These are phyloP conservation scores for Ethmia dodecea DNA, from an alignment of 2,888 invertebrate species.

Conservation along the genomic window DNA sequence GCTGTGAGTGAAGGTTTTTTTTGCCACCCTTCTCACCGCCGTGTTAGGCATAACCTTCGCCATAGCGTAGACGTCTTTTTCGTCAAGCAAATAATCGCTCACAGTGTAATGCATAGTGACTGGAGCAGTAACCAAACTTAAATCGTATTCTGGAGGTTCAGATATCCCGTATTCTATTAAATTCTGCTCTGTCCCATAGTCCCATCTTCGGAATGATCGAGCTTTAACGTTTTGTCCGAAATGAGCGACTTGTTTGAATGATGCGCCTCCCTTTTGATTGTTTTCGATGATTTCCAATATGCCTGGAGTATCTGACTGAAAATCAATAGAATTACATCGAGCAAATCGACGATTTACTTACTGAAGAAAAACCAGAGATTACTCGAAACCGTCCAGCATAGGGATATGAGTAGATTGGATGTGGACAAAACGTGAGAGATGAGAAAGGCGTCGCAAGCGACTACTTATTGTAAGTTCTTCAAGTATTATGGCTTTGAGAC, in stretches of 20 bases:
- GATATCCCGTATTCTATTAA: slow-evolving; percentile 29
- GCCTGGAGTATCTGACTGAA: too few relatives aligned
- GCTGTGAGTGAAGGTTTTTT: slow-evolving; percentile 39
- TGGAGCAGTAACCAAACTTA: slow-evolving; percentile 34
- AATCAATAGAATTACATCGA: too few relatives aligned
- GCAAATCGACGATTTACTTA: too few relatives aligned
- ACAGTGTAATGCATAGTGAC: slow-evolving; percentile 50
- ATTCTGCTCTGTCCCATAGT: slow-evolving; percentile 36
- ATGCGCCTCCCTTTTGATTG: slow-evolving; percentile 27
- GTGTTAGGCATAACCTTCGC: slow-evolving; percentile 41
- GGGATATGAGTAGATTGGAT: too few relatives aligned
- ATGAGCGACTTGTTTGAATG: slow-evolving; percentile 52
- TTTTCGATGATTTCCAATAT: too few relatives aligned
- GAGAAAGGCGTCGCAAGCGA: too few relatives aligned
- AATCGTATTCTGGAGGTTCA: slow-evolving; percentile 40
- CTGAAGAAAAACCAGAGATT: too few relatives aligned
- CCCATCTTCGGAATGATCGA: slow-evolving; percentile 42
- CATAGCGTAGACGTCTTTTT: slow-evolving; percentile 48
- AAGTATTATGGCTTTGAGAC: too few relatives aligned
- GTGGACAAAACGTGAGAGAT: too few relatives aligned
- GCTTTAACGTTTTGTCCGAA: slow-evolving; percentile 55
- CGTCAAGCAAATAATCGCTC: slow-evolving; percentile 37
- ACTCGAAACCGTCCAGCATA: too few relatives aligned
- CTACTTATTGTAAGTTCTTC: too few relatives aligned
- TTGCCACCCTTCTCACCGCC: slow-evolving; percentile 35